phyloP scores from a whole-genome alignment of 64 coral and sea anemone species.

The Orbicella faveolata region DNA sequence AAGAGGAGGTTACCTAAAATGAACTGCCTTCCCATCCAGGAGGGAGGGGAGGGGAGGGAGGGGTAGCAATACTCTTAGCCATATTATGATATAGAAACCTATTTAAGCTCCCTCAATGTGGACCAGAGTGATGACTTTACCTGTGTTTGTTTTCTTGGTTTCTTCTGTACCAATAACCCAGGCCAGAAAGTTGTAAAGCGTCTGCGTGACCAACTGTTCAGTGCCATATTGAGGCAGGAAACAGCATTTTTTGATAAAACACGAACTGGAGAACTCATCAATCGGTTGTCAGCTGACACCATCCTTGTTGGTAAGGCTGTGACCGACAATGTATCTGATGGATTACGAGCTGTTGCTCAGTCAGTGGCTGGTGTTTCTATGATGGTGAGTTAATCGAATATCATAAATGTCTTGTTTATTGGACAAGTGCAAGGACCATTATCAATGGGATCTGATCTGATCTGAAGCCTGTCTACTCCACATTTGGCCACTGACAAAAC shows the following conservation, averaged over 20 bases:
- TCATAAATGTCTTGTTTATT: too few relatives aligned
- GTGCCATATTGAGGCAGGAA: conserved; percentile 84
- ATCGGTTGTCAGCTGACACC: conserved; percentile 92
- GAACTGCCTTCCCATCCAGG: too few relatives aligned
- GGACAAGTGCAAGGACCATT: too few relatives aligned
- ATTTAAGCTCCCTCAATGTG: too few relatives aligned
- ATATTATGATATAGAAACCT: too few relatives aligned
- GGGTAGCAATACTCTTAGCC: too few relatives aligned
- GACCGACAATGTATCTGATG: conserved; percentile 99
- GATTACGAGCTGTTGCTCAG: conserved; percentile 91
- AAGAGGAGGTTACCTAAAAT: too few relatives aligned
- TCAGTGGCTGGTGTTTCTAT: conserved; percentile 88
- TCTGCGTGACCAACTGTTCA: conserved; percentile 78
- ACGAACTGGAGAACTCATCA: conserved; percentile 92
- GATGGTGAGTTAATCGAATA: conserved; percentile 62
- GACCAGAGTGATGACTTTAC: neutral
- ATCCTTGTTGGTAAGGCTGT: conserved; percentile 92
- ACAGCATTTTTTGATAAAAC: conserved; percentile 96
- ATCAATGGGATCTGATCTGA: too few relatives aligned
- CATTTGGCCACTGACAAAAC: too few relatives aligned
- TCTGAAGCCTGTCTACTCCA: too few relatives aligned
- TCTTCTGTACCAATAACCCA: neutral
- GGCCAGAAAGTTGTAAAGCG: conserved; percentile 85
- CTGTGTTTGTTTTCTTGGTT: neutral
- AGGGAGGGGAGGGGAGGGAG: too few relatives aligned